These are phyloP conservation scores for Trididemnum miniatum DNA, from an alignment of 23 tunicate genomes.

Conservation along the genomic window DNA sequence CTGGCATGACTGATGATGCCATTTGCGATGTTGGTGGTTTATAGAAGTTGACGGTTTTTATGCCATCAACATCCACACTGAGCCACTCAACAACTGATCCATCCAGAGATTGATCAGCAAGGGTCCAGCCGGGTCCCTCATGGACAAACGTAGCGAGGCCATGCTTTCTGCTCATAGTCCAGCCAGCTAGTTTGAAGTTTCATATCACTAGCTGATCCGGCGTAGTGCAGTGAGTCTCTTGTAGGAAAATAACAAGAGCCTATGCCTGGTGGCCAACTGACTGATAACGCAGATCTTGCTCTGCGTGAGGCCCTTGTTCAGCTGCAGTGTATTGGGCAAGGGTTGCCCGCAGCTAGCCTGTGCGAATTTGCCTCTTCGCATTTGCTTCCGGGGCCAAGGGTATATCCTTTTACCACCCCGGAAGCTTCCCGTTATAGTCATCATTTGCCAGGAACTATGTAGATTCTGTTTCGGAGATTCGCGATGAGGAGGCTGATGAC, in stretches of 20 bases:
- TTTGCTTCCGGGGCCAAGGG: slow-evolving; percentile 1
- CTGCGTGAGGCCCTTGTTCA: not conserved
- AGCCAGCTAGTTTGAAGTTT: too few species aligned
- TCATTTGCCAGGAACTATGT: not conserved
- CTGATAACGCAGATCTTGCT: not conserved
- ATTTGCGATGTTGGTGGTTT: too few species aligned
- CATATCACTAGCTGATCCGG: too few species aligned
- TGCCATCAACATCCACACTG: too few species aligned
- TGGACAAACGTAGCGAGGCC: too few species aligned
- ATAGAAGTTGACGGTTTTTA: too few species aligned
- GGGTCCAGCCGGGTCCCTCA: too few species aligned
- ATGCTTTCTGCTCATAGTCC: too few species aligned
- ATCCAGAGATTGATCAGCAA: too few species aligned
- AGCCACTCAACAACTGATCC: too few species aligned
- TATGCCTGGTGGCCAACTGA: not conserved
- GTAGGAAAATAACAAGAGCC: too few species aligned
- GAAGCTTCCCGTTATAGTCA: not conserved
- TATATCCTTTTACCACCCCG: slow-evolving; percentile 7
- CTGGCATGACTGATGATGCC: too few species aligned
- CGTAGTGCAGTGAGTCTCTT: not conserved
- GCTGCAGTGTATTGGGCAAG: not conserved
- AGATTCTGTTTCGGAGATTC: not conserved
- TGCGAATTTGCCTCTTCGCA: not conserved
- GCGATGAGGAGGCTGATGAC: not conserved
- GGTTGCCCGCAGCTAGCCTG: not conserved